These are phyloP conservation scores for Lamellibrachia luymesi DNA, from an alignment of 1,140 invertebrate genomes.

Conservation along the genomic window DNA sequence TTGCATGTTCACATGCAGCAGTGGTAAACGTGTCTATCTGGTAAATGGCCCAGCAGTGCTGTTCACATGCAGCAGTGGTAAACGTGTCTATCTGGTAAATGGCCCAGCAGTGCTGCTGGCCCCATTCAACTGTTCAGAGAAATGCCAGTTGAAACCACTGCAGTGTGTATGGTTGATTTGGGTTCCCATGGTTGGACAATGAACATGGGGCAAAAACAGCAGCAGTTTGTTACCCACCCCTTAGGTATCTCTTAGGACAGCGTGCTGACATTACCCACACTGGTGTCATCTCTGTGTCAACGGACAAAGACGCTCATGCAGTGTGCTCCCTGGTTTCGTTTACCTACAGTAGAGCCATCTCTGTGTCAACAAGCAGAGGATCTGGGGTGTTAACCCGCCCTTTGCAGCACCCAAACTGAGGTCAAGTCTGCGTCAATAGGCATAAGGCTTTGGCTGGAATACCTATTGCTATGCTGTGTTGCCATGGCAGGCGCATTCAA, in stretches of 20 bases:
- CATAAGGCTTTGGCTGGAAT: background rate
- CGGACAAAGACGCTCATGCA: background rate
- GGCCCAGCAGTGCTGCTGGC: background rate
- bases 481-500: background rate
- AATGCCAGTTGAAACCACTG: background rate
- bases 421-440: background rate
- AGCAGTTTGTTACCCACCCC: background rate
- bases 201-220: background rate
- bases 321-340: background rate
- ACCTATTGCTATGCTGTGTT: background rate
- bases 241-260: background rate
- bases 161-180: background rate
- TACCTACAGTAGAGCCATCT: background rate
- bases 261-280: background rate
- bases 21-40: background rate
- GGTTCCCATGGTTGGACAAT: background rate
- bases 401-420: background rate
- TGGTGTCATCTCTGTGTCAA: background rate
- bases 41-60: background rate
- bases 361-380: background rate
- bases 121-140: background rate
- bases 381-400: background rate
- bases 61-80: background rate
- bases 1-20: background rate
- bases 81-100: background rate